Conservation (phyloP, 2,888 invertebrate species). For the Allophyes oxyacanthae region DNA sequence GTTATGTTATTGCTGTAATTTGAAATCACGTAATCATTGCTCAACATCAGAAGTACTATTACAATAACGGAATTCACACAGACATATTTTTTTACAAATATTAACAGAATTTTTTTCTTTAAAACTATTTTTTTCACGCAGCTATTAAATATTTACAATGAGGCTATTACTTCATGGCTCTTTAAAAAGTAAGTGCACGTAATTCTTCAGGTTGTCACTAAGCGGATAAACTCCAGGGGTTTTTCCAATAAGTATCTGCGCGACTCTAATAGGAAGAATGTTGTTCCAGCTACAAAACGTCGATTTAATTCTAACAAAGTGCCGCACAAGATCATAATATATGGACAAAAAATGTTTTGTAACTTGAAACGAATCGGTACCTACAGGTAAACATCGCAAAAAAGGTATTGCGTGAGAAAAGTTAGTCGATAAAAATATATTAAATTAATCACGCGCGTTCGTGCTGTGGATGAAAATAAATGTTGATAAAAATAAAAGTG, state of each 20-base stretch:
- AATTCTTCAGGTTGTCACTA: constrained; percentile 19
- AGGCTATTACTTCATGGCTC: background rate
- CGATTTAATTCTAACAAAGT: constrained; percentile 43
- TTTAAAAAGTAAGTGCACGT: constrained; percentile 6
- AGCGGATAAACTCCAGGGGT: constrained; percentile 26
- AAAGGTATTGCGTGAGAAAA: constrained; percentile 78
- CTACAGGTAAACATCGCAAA: constrained; percentile 68
- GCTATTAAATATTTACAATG: too few relatives aligned
- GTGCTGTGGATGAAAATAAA: constrained; percentile 71
- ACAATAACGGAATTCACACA: constrained; percentile 8
- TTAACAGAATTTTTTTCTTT: too few relatives aligned
- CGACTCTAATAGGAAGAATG: constrained; percentile 45
- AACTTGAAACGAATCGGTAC: constrained; percentile 49
- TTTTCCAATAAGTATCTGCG: constrained; percentile 43
- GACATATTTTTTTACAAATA: background rate
- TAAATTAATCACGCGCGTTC: constrained; percentile 84
- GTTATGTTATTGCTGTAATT: constrained; percentile 59
- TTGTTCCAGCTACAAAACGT: constrained; percentile 34
- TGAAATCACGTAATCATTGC: constrained; percentile 41
- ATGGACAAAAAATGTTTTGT: constrained; percentile 62
- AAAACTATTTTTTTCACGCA: constrained; percentile 2
- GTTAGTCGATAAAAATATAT: constrained; percentile 79
- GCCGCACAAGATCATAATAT: constrained; percentile 50
- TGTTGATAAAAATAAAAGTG: constrained; percentile 68
- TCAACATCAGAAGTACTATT: constrained; percentile 20